These are phyloP conservation scores for Aviceda subcristata DNA, from an alignment of 2,113 vertebrate species.

Conservation along the genomic window DNA sequence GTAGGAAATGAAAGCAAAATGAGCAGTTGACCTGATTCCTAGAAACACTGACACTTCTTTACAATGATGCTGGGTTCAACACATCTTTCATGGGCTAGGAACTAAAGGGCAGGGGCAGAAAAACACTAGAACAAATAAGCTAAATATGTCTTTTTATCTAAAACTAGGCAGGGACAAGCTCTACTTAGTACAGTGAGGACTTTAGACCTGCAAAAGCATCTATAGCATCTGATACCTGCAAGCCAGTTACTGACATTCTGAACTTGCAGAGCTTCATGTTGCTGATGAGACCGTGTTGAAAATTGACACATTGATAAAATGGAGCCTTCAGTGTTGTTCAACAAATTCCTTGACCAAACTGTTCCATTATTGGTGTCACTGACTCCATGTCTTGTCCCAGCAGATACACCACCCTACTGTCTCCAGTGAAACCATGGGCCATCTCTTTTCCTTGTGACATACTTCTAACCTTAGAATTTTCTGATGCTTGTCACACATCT, in stretches of 20 bases:
- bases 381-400: not conserved
- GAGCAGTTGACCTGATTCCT: not conserved
- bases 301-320: not conserved
- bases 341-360: not conserved
- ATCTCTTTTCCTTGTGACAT: not conserved
- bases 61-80: not conserved
- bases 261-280: not conserved
- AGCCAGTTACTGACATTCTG: not conserved
- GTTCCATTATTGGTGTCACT: not conserved
- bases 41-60: not conserved
- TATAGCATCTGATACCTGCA: not conserved
- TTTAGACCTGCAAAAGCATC: not conserved
- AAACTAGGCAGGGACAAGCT: not conserved
- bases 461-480: not conserved
- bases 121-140: accelerated
- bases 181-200: not conserved
- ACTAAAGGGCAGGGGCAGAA: not conserved
- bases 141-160: not conserved
- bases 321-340: not conserved
- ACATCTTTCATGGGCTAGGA: not conserved
- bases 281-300: not conserved
- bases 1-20: not conserved
- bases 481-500: not conserved
- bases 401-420: not conserved
- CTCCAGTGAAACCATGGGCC: not conserved